Percentiles rank a stretch among this genome's conserved stretches.
Evolutionary conservation across 2,888 invertebrate species (phyloP).

Genomic region (Polyommatus icarus): DNA sequence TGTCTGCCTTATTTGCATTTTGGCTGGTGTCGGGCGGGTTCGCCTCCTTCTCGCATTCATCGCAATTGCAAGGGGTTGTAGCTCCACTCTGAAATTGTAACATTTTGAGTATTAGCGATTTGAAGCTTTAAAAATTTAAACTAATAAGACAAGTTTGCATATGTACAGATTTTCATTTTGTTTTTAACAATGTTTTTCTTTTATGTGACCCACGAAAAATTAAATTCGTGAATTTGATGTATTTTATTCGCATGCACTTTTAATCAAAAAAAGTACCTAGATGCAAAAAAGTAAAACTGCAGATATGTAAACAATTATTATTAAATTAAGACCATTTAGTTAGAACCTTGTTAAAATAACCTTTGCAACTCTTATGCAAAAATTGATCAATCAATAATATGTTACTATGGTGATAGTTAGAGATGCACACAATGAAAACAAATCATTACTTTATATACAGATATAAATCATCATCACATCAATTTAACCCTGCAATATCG

Average conservation of each 20-base stretch:
- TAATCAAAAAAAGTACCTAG: not conserved
- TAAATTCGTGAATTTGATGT: not conserved
- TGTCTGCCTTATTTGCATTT: slow-evolving; percentile 44
- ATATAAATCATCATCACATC: not conserved
- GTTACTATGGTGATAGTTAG: not conserved
- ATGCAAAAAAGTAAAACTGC: too few species aligned
- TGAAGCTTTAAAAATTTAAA: not conserved
- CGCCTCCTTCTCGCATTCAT: slow-evolving; percentile 64
- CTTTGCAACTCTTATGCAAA: not conserved
- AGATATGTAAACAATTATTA: not conserved
- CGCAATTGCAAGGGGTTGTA: slow-evolving; percentile 71
- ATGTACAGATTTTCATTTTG: not conserved
- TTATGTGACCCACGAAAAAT: not conserved
- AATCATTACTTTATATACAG: not conserved
- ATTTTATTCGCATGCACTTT: not conserved
- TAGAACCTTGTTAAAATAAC: not conserved
- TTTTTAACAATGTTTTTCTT: not conserved
- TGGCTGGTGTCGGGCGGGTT: slow-evolving; percentile 43
- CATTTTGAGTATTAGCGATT: not conserved
- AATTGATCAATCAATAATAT: not conserved
- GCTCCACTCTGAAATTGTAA: slow-evolving; percentile 67
- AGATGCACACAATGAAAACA: not conserved
- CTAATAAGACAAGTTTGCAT: not conserved
- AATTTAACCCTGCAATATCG: not conserved
- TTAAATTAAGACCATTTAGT: not conserved